Base-by-base conservation (phyloP, 2,888 invertebrate genomes). In the Neuroscelio doddi region DNA sequence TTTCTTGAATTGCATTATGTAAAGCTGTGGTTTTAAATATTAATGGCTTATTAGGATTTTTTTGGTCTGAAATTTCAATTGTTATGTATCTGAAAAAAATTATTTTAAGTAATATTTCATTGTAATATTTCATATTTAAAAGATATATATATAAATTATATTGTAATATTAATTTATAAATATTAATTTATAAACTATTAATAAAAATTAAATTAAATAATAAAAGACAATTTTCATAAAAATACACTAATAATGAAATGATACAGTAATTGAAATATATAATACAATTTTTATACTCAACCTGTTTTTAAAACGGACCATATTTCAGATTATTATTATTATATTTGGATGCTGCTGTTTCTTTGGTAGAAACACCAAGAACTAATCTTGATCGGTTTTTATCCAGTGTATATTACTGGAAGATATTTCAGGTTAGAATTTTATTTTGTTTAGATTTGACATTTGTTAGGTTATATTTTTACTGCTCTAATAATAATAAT, bases 261-360 rank as follows among this genome's bases (percentile, higher is more conserved):
- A 26, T 27, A 29, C 1, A 51, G 16, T 42, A 47, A 29, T 17
- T n/a, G 1, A 29, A 5, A 3, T n/a, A 38, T n/a, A n/a, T n/a
- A n/a, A n/a, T n/a, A n/a, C n/a, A n/a, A n/a, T n/a, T n/a, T n/a
- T n/a, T n/a, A n/a, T n/a, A n/a, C n/a, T n/a, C 47, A 62, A 90
- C 90, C 91, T 89, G 79, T 90, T 89, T 80, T 91, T 91, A 55
- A 89, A 89, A 12, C 90, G 88, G 41, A 91, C 91, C 90, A 91
- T 90, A 71, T 76, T 77, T 21, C 5, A 21, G 21, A 5, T 21
- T 64, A 52, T n/a, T n/a, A n/a, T n/a, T n/a, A n/a, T n/a, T n/a
- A n/a, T n/a, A n/a, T n/a, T n/a, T n/a, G n/a, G n/a, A n/a, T n/a
- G n/a, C n/a, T n/a, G n/a, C n/a, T n/a, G n/a, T n/a, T n/a, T n/a